These are phyloP conservation scores for Limanda limanda DNA, from an alignment of 2,113 vertebrate species.

Conservation along the genomic window DNA sequence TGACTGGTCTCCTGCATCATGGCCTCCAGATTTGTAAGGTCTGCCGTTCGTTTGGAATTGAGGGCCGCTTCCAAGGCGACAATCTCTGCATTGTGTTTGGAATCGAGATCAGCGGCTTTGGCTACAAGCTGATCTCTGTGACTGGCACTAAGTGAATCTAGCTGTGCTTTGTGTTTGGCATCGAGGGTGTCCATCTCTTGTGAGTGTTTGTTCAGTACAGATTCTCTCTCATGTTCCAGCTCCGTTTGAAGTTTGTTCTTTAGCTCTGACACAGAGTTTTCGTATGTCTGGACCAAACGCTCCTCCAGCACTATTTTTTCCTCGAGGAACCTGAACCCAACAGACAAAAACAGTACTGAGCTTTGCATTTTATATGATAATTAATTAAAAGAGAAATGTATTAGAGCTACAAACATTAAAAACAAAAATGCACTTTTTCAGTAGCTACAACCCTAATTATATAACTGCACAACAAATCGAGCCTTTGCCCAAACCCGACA, in stretches of 20 bases:
- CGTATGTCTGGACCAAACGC: constrained; percentile 78
- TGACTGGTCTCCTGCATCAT: constrained; percentile 72
- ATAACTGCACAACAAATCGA: too few relatives aligned
- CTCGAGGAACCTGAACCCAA: constrained; percentile 83
- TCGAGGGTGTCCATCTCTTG: constrained; percentile 60
- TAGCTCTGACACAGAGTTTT: constrained; percentile 78
- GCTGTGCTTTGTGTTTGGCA: constrained; percentile 67
- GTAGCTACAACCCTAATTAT: too few relatives aligned
- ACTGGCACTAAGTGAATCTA: constrained; percentile 70
- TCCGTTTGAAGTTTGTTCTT: constrained; percentile 68
- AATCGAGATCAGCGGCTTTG: constrained; percentile 47
- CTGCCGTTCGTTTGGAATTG: constrained; percentile 71
- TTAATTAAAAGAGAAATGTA: too few relatives aligned
- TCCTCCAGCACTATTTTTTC: constrained; percentile 81
- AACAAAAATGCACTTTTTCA: too few relatives aligned
- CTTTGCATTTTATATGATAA: too few relatives aligned
- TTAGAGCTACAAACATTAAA: too few relatives aligned
- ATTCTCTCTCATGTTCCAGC: constrained; percentile 50
- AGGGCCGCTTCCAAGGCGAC: constrained; percentile 73
- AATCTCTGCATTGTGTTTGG: constrained; percentile 68
- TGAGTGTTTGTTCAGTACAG: constrained; percentile 46
- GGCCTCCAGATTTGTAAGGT: constrained; percentile 74
- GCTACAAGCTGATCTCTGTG: constrained; percentile 68
- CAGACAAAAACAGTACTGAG: neutral
- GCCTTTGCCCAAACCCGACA: too few relatives aligned